phyloP scores from a whole-genome alignment of 2,797 vertebrate species.

The Poecilia gillii region DNA sequence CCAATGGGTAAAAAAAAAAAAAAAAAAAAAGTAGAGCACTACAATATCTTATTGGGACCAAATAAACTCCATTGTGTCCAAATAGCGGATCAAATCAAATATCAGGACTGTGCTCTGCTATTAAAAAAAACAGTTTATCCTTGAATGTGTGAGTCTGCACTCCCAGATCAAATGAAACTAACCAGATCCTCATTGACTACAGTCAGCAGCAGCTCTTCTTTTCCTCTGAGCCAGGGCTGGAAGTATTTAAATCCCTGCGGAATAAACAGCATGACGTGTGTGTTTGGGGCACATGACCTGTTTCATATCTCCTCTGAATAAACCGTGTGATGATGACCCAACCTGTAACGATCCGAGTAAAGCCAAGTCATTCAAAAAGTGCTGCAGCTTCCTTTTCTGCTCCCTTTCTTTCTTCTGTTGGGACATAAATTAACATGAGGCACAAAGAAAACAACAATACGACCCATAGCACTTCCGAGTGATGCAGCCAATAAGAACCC shows the following conservation, averaged over 20 bases:
- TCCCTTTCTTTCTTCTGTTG: slow-evolving; percentile 75
- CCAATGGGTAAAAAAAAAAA: not conserved
- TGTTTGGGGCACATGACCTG: not conserved
- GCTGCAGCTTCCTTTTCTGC: slow-evolving; percentile 78
- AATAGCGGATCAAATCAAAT: not conserved
- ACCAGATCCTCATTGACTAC: slow-evolving; percentile 86
- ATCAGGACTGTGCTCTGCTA: not conserved
- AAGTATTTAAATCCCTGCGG: slow-evolving; percentile 85
- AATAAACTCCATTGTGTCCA: not conserved
- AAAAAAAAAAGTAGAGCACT: not conserved
- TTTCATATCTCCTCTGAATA: not conserved
- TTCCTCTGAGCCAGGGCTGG: slow-evolving; percentile 86
- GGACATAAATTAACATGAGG: not conserved
- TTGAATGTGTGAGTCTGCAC: not conserved
- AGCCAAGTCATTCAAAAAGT: slow-evolving; percentile 80
- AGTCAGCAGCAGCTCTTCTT: slow-evolving; percentile 84
- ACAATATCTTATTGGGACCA: not conserved
- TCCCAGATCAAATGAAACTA: slow-evolving; percentile 24
- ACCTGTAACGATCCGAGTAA: slow-evolving; percentile 83
- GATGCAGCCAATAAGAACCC: slow-evolving; percentile 15
- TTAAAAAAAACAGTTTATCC: not conserved
- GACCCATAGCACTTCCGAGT: not conserved
- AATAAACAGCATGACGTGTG: not conserved
- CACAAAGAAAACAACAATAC: not conserved
- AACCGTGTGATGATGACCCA: not conserved